Evolutionary conservation across 2,797 vertebrate species (phyloP), one percentile per base, ranked within the genome.

Genomic region (Steatocranus sp.): DNA sequence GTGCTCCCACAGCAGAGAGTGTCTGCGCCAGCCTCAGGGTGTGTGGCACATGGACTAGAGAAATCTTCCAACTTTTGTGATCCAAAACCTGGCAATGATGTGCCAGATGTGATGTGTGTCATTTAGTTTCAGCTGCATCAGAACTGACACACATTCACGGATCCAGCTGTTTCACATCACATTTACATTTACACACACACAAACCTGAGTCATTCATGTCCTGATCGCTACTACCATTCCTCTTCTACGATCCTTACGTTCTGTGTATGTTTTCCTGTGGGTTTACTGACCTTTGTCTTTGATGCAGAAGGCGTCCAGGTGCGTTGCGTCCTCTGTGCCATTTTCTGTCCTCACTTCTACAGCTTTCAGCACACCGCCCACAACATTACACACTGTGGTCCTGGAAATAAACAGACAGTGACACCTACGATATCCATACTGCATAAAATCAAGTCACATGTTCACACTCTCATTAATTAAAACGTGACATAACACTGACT

Each of bases 321-420:
- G 92, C 54, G 90, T 86, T 27, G 90, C 87, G 6, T 96, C 95
- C 83, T 93, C 94, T 4, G 97, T 97, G 70, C 79, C 78, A 74
- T 96, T 97, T 86, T 98, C 97, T 83, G 96, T 95, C 86, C 87
- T 97, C 94, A 99, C 97, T 5, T 96, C 96, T 49, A 97, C 94
- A 11, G 96, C 95, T 94, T 97, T 97, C 89, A 93, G 92, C 11
- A 95, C 94, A 74, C 95, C 93, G 75, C 94, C 96, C 83, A 93
- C 95, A 86, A 93, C 88, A 85, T 94, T 96, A 87, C 98, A 98
- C 88, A 97, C 92, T 0, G 96, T 98, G 74, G 95, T 97, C 94
- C 98, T 98, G 87, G 3, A 61, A 5, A 83, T 8, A 78, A 5
- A 85, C 12, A 73, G 34, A 85, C 7, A 76, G 2, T 11, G 20